phyloP scores from a whole-genome alignment of 2,797 vertebrate genomes.

The Onychomys arenicola region DNA sequence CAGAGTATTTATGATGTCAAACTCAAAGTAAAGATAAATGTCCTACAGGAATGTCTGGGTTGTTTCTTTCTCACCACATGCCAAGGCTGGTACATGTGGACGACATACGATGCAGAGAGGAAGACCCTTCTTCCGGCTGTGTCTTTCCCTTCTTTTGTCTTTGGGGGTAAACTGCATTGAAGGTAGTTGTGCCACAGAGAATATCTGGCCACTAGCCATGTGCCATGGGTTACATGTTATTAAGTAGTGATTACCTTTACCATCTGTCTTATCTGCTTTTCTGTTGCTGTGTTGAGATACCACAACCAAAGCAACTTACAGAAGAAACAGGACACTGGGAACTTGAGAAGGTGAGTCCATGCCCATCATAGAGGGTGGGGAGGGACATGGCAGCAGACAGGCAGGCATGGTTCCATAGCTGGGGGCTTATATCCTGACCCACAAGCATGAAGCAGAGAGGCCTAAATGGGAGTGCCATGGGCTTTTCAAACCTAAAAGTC shows the following conservation, averaged over 20 bases:
- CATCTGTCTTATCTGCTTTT: background rate
- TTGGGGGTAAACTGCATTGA: background rate
- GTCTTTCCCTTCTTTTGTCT: background rate
- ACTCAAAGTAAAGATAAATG: background rate
- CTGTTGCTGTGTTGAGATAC: background rate
- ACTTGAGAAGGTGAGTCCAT: background rate
- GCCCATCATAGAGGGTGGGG: background rate
- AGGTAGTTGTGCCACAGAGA: background rate
- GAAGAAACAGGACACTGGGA: background rate
- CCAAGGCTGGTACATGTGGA: background rate
- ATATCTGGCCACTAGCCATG: background rate
- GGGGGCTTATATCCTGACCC: background rate
- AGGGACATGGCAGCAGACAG: background rate
- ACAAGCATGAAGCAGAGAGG: background rate
- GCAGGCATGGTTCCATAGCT: background rate
- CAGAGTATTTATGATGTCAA: background rate
- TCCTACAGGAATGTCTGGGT: background rate
- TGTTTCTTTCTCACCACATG: background rate
- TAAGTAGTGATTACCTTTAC: background rate
- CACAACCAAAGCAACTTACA: background rate
- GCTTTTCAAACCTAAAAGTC: background rate
- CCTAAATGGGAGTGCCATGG: background rate
- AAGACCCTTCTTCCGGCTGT: background rate
- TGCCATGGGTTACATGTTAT: background rate
- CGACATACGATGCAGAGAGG: fast-evolving